Evolutionary conservation across 2,888 invertebrate species (phyloP).

Genomic region (Sturmia bella): DNA sequence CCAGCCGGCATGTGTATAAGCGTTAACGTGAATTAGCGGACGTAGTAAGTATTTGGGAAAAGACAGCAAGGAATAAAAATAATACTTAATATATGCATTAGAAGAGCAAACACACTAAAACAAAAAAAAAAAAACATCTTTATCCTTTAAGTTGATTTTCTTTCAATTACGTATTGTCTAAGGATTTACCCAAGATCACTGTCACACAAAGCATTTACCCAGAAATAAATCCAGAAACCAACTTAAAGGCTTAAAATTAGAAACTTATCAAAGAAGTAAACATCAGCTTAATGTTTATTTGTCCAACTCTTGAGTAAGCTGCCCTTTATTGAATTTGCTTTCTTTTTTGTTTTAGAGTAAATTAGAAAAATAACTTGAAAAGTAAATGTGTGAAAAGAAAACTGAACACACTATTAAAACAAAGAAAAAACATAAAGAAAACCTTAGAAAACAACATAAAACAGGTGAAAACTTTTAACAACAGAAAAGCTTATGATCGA

Average conservation of each 20-base stretch:
- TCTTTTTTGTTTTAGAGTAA: conserved; percentile 16
- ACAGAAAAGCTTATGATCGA: conserved; percentile 59
- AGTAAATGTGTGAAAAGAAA: conserved; percentile 49
- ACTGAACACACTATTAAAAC: conserved; percentile 5
- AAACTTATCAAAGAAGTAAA: background rate
- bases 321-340: background rate
- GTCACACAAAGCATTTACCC: no score
- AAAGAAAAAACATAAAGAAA: background rate
- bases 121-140: no score
- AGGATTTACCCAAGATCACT: no score
- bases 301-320: conserved; percentile 1
- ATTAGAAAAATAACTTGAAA: conserved; percentile 38
- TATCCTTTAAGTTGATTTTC: no score
- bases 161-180: no score
- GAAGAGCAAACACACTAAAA: background rate
- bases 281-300: background rate
- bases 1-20: background rate
- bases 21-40: background rate
- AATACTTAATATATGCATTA: background rate
- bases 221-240: no score
- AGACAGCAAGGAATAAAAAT: conserved; percentile 24
- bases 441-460: conserved; percentile 1
- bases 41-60: conserved; percentile 29
- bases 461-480: conserved; percentile 31
- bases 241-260: background rate